Conservation (phyloP, 2,797 vertebrate genomes). For the Heteromormyrus szaboi region DNA sequence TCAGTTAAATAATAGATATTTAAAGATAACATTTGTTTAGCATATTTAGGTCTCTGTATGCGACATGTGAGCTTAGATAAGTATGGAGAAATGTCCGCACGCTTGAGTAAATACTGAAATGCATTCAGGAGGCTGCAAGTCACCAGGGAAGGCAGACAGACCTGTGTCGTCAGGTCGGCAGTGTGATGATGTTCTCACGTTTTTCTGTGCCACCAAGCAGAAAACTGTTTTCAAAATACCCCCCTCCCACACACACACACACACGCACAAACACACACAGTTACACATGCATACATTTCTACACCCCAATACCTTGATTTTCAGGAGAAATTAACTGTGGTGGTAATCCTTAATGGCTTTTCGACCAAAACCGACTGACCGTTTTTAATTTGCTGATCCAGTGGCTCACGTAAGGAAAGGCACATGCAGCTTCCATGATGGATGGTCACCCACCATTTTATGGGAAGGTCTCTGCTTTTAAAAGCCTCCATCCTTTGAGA, state of each 20-base stretch:
- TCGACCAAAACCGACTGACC: not conserved
- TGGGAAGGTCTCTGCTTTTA: conserved; percentile 15
- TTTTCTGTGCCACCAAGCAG: not conserved
- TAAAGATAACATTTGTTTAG: not conserved
- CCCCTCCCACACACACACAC: not conserved
- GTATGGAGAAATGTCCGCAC: not conserved
- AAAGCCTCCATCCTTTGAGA: not conserved
- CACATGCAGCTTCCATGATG: not conserved
- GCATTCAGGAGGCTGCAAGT: not conserved
- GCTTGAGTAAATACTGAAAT: not conserved
- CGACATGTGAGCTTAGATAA: not conserved
- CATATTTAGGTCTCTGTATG: not conserved
- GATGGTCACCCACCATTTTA: not conserved
- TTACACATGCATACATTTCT: not conserved
- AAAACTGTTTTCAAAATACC: not conserved
- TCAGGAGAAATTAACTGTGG: not conserved
- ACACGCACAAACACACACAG: not conserved
- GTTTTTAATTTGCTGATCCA: conserved; percentile 37
- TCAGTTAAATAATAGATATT: not conserved
- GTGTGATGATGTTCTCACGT: not conserved
- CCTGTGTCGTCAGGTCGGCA: not conserved
- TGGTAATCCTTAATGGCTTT: conserved; percentile 13
- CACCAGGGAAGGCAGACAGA: not conserved
- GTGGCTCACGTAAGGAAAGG: conserved; percentile 21
- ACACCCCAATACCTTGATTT: not conserved